Percentiles rank a stretch among this genome's conserved stretches.
phyloP scores from a whole-genome alignment of 2,113 vertebrate species.

The Tympanuchus pallidicinctus region DNA sequence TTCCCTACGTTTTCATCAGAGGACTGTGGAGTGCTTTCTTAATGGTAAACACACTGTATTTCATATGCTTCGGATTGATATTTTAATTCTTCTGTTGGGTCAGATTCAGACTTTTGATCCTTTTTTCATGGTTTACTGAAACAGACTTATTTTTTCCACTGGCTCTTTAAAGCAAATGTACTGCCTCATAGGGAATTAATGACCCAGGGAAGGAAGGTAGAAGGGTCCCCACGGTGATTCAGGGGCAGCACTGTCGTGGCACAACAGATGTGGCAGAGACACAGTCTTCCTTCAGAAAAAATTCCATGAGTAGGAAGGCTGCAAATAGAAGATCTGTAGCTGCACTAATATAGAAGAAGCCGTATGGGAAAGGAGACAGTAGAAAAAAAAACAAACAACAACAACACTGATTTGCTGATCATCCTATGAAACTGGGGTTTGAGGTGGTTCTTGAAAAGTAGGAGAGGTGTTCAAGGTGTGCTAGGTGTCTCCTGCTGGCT shows the following conservation, averaged over 20 bases:
- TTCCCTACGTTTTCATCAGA: background rate
- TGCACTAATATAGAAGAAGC: background rate
- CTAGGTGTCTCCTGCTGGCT: background rate
- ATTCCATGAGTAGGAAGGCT: background rate
- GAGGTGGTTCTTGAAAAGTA: background rate
- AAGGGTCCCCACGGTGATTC: background rate
- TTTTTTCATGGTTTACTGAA: background rate
- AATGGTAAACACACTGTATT: rapidly evolving
- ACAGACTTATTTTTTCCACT: background rate
- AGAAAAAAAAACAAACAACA: background rate
- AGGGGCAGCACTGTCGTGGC: background rate
- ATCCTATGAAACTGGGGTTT: background rate
- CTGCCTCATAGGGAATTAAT: background rate
- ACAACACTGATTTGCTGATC: background rate
- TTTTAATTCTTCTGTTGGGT: background rate
- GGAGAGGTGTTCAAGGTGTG: background rate
- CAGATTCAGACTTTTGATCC: background rate
- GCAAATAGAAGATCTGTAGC: background rate
- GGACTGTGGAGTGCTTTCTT: background rate
- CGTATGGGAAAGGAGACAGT: background rate
- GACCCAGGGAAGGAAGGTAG: background rate
- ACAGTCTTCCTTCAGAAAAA: background rate
- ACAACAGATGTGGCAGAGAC: background rate
- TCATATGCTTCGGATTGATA: background rate
- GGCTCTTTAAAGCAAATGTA: background rate